Conservation (phyloP, 1,140 invertebrate genomes). For the Tetranychus cinnabarinus region DNA sequence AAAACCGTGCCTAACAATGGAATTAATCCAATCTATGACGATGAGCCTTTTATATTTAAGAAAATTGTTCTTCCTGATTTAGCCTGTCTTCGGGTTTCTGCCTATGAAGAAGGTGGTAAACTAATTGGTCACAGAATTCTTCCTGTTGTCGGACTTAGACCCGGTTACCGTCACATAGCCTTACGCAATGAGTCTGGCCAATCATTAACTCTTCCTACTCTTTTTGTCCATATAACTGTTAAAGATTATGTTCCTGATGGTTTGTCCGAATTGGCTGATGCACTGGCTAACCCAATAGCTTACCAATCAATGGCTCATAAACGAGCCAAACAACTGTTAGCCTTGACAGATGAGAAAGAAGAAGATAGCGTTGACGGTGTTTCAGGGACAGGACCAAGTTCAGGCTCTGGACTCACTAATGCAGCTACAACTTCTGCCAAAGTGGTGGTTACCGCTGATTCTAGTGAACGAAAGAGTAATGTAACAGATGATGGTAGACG, state of each 20-base stretch:
- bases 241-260: slow-evolving; percentile 94
- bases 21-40: slow-evolving; percentile 85
- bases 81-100: slow-evolving; percentile 77
- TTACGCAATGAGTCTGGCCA: slow-evolving; percentile 64
- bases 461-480: slow-evolving; percentile 2
- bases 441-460: background rate
- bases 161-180: slow-evolving; percentile 44
- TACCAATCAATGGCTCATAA: slow-evolving; percentile 85
- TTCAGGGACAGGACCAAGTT: background rate
- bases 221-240: slow-evolving; percentile 77
- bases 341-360: slow-evolving; percentile 26
- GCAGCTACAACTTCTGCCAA: background rate
- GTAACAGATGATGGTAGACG: background rate
- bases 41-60: slow-evolving; percentile 93
- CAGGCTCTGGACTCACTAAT: background rate
- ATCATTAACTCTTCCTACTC: slow-evolving; percentile 56
- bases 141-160: slow-evolving; percentile 81
- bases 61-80: slow-evolving; percentile 93
- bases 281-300: slow-evolving; percentile 87
- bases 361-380: background rate
- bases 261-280: slow-evolving; percentile 77
- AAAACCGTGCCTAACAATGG: slow-evolving; percentile 79
- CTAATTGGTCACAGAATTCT: slow-evolving; percentile 86
- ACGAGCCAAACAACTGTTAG: slow-evolving; percentile 61
- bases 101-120: slow-evolving; percentile 80